Percentiles rank a stretch among this genome's conserved stretches.
Conservation (phyloP, 2,797 vertebrate genomes). For the Mormyrus proboscirostris region DNA sequence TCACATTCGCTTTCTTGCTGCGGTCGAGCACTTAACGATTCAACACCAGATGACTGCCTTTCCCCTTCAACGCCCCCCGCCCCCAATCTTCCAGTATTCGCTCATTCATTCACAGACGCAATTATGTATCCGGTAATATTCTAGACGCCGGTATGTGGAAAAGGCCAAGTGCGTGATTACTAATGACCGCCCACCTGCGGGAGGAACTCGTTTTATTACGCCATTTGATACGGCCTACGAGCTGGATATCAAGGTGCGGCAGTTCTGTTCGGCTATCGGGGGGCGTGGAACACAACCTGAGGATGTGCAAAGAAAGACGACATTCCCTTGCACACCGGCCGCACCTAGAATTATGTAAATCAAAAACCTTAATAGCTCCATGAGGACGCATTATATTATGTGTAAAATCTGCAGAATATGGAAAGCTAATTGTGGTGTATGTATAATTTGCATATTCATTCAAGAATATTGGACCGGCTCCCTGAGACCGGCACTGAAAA, state of each 20-base stretch:
- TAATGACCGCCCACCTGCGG: neutral
- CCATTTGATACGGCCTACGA: neutral
- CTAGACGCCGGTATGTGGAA: neutral
- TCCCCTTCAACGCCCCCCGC: neutral
- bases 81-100: neutral
- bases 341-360: neutral
- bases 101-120: neutral
- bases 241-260: neutral
- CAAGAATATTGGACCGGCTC: neutral
- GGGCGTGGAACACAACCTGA: neutral
- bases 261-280: neutral
- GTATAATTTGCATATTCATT: neutral
- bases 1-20: neutral
- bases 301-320: neutral
- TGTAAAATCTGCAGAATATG: neutral
- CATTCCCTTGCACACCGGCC: neutral
- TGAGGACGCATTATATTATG: neutral
- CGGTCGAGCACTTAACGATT: neutral
- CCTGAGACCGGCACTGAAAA: neutral
- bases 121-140: neutral
- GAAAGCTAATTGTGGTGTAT: neutral
- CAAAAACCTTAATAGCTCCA: neutral
- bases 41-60: neutral
- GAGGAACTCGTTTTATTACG: neutral
- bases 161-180: neutral